Conservation (phyloP, 1,140 invertebrate genomes). For the Acromyrmex charruanus region DNA sequence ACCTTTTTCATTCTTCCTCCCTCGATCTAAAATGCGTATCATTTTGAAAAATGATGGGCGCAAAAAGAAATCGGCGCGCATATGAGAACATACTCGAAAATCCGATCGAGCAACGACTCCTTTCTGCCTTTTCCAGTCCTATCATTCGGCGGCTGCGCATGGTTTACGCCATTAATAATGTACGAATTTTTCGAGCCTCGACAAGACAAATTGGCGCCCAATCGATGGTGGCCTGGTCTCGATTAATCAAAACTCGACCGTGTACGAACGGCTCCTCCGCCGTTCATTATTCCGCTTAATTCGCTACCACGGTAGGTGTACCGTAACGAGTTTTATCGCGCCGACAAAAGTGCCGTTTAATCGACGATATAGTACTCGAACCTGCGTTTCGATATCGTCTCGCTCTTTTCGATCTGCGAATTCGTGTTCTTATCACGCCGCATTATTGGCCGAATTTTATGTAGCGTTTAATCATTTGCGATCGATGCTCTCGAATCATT, state of each 20-base stretch:
- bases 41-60: conserved; percentile 39
- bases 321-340: conserved; percentile 64
- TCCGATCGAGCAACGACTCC: conserved; percentile 45
- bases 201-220: conserved; percentile 72
- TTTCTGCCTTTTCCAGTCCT: conserved; percentile 54
- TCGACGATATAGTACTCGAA: conserved; percentile 54
- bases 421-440: conserved; percentile 44
- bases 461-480: conserved; percentile 47
- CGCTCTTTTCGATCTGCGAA: conserved; percentile 28
- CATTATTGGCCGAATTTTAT: conserved; percentile 51
- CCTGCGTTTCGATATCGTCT: conserved; percentile 32
- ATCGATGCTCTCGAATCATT: conserved; percentile 4
- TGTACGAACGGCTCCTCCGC: conserved; percentile 47
- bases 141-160: conserved; percentile 39
- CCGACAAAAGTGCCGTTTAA: conserved; percentile 67
- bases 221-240: conserved; percentile 67
- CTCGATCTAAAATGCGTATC: neutral
- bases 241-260: conserved; percentile 75
- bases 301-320: conserved; percentile 54
- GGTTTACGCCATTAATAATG: conserved; percentile 65
- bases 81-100: conserved; percentile 4
- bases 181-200: conserved; percentile 64
- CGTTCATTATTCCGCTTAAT: conserved; percentile 72
- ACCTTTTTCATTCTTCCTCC: neutral
- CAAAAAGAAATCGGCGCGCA: neutral